A percentile compares a stretch with the other conserved stretches of the same genome.
Conservation (phyloP, 2,113 vertebrate species). For the Alethe diademata region DNA sequence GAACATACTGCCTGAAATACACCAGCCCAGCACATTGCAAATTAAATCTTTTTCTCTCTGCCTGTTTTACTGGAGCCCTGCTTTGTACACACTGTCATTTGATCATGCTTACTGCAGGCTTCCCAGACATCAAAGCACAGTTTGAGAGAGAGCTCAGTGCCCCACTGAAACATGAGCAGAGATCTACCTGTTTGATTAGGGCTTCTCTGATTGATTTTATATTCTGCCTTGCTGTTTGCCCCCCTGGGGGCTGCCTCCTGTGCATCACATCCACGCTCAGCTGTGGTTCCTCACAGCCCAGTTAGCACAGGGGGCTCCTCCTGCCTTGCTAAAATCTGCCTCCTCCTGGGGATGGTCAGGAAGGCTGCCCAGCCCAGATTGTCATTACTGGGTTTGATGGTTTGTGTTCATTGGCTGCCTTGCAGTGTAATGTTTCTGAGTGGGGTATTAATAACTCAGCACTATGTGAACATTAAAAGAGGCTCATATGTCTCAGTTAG, state of each 20-base stretch:
- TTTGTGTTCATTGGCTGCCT: neutral
- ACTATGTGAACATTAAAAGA: neutral
- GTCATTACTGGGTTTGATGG: neutral
- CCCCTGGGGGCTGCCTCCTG: neutral
- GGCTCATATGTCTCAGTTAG: neutral
- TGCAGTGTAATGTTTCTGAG: neutral
- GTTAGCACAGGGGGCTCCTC: neutral
- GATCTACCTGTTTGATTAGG: constrained; percentile 17
- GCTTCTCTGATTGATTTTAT: neutral
- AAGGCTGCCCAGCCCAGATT: neutral
- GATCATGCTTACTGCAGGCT: constrained; percentile 23
- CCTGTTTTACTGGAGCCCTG: neutral
- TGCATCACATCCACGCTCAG: neutral
- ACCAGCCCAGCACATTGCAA: neutral
- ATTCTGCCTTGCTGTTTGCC: neutral
- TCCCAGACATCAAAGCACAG: constrained; percentile 39
- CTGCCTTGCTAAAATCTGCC: neutral
- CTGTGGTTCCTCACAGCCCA: neutral
- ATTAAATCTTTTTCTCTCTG: constrained; percentile 29
- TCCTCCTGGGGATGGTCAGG: neutral
- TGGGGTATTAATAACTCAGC: constrained; percentile 15
- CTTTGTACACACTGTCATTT: constrained; percentile 43
- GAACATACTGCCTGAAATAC: neutral
- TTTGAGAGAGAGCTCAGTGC: neutral
- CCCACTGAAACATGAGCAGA: neutral